Base-by-base conservation (phyloP, 2,888 invertebrate genomes). In the Aspidiotus rigidus region DNA sequence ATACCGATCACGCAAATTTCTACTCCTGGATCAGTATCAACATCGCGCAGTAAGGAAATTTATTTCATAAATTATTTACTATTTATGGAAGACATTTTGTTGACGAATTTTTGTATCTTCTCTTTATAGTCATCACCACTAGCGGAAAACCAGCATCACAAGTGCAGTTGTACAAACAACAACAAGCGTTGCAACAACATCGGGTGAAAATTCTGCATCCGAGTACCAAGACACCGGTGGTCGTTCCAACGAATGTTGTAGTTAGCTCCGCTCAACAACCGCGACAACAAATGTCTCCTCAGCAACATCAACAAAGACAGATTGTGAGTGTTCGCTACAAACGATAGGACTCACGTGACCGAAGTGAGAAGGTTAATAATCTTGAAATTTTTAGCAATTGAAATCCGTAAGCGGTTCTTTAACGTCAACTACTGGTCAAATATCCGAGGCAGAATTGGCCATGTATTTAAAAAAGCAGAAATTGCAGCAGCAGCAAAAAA, bases 161-260 rank as follows among this genome's bases (percentile, higher is more conserved):
- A 73, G 74, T 84, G 69, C 84, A 86, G 74, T 80, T 85, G 74
- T 84, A 85, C 73, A 81, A 85, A n/a, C 86, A 86, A 75, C 85
- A 84, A 69, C 59, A 59, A 59, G 7, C 59, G 16, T 78, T 69
- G 77, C 79, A 69, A 61, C 71, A 70, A 42, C 69, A 70, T 16
- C 74, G 73, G 69, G 56, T 69, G 41, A 69, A 62, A 74, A 77
- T 0, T 79, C 82, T 53, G 79, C 84, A 40, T 80, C 82, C 0
- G 83, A 84, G 59, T 2, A 42, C 41, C 49, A 67, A 60, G 59
- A 66, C 64, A 40, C 57, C 64, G 13, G 67, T 67, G 13, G 67
- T 67, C n/a, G 67, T 67, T 13, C 67, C 67, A 39, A 59, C 67
- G n/a, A 67, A 59, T 28, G 44, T 67, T 44, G 67, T 67, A 11